These are phyloP conservation scores for Oedothorax gibbosus DNA, from an alignment of 1,140 invertebrate genomes.

Conservation along the genomic window DNA sequence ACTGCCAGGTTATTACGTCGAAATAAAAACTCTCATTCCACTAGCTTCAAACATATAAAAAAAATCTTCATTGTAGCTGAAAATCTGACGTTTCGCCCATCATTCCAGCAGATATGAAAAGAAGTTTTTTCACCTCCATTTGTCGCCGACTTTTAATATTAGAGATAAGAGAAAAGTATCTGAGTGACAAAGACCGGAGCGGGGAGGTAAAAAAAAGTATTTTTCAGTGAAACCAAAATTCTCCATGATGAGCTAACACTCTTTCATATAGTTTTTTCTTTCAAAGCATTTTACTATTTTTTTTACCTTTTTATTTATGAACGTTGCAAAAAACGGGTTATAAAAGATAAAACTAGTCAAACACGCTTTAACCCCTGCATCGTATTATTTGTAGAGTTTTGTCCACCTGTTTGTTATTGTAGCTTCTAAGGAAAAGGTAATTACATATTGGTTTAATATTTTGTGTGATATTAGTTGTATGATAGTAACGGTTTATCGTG, in stretches of 20 bases:
- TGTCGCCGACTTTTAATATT: constrained; percentile 26
- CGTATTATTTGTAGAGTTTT: too few species aligned
- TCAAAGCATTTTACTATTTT: background rate
- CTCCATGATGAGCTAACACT: constrained; percentile 10
- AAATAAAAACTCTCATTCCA: background rate
- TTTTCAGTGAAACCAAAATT: constrained; percentile 2
- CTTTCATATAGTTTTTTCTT: background rate
- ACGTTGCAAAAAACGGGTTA: background rate
- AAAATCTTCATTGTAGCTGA: constrained; percentile 5
- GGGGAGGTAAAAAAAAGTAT: background rate
- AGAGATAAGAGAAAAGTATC: background rate
- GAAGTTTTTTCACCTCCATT: background rate
- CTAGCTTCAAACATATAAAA: background rate
- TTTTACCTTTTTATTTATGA: background rate
- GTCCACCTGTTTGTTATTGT: too few species aligned
- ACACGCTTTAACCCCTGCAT: too few species aligned
- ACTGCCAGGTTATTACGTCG: background rate
- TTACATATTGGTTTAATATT: too few species aligned
- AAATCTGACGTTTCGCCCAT: constrained; percentile 11
- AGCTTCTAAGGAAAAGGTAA: too few species aligned
- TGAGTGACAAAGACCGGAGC: background rate
- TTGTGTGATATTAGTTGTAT: too few species aligned
- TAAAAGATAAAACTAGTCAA: too few species aligned
- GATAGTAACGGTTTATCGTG: too few species aligned
- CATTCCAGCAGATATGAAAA: constrained; percentile 21